These are phyloP conservation scores for Pipistrellus pipistrellus DNA, from an alignment of 2,797 vertebrate genomes.

Conservation along the genomic window DNA sequence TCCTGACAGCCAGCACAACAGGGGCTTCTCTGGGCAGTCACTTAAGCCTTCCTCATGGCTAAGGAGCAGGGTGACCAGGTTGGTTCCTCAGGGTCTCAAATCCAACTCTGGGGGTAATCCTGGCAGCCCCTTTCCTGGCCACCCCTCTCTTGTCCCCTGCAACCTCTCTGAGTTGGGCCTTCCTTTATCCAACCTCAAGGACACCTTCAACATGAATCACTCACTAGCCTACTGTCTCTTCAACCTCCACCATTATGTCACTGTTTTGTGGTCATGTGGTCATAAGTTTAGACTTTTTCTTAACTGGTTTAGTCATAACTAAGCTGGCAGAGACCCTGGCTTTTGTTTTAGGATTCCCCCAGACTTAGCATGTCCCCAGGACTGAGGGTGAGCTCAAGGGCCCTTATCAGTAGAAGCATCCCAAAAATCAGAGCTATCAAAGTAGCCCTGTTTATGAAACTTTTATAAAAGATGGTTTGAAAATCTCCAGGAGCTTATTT, in stretches of 20 bases:
- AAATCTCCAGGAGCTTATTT: neutral
- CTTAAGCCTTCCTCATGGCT: neutral
- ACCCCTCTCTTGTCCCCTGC: neutral
- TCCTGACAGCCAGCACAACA: neutral
- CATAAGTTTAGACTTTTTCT: neutral
- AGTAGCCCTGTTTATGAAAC: neutral
- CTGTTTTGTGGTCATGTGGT: neutral
- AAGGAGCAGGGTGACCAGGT: neutral
- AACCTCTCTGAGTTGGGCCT: neutral
- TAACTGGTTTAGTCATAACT: neutral
- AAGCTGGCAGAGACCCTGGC: neutral
- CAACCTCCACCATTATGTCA: neutral
- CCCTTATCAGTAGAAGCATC: neutral
- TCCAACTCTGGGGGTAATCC: neutral
- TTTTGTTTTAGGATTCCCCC: neutral
- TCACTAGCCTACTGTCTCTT: neutral
- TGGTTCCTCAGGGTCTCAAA: neutral
- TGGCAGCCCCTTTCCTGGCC: neutral
- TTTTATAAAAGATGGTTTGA: neutral
- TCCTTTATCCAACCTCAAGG: neutral
- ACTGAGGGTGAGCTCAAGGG: neutral
- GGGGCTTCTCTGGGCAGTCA: neutral
- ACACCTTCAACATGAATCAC: neutral
- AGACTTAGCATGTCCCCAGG: neutral
- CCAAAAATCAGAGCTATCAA: neutral